Evolutionary conservation across 2,113 vertebrate species (phyloP).

Genomic region (Dromaius novaehollandiae): DNA sequence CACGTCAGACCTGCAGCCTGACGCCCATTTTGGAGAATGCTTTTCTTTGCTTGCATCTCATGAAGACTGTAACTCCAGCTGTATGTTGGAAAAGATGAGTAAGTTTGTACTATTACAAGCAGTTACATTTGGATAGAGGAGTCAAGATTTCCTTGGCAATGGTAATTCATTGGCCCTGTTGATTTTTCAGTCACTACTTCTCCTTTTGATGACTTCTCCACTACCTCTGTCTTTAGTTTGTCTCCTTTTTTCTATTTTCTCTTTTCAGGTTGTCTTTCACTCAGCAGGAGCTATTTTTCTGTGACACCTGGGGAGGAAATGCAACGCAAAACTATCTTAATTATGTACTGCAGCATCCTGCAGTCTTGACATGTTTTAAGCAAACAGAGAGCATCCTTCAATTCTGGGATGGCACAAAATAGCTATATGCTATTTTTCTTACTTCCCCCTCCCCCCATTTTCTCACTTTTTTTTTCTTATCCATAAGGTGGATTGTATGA

Average conservation of each 20-base stretch:
- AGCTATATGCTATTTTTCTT: not conserved
- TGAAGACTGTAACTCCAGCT: not conserved
- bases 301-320: not conserved
- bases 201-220: not conserved
- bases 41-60: not conserved
- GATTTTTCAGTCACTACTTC: not conserved
- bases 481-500: not conserved
- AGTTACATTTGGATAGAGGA: not conserved
- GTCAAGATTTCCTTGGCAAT: constrained; percentile 40
- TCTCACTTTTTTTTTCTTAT: not conserved
- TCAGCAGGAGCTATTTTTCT: not conserved
- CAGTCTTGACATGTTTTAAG: not conserved
- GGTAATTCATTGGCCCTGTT: not conserved
- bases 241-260: not conserved
- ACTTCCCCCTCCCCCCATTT: not conserved
- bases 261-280: not conserved
- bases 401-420: not conserved
- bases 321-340: not conserved
- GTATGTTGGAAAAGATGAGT: constrained; percentile 8
- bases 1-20: not conserved
- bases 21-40: not conserved
- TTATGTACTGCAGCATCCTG: not conserved
- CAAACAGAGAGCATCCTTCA: not conserved
- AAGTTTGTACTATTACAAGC: not conserved
- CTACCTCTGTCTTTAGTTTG: not conserved